These are phyloP conservation scores for Potamilus streckersoni DNA, from an alignment of 1,140 invertebrate species.

Conservation along the genomic window DNA sequence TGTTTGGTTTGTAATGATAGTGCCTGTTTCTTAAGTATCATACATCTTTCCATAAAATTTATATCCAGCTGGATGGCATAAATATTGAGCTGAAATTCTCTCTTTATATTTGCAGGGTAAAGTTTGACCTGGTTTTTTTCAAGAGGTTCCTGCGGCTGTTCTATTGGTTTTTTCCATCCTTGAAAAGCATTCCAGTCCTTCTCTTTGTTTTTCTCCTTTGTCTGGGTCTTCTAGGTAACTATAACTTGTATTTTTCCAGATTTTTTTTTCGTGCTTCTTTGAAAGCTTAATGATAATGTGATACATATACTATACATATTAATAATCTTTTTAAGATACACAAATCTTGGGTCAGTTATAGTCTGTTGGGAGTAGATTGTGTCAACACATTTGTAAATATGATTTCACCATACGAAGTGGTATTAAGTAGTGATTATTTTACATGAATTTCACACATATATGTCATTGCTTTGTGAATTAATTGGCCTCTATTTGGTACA, in stretches of 20 bases:
- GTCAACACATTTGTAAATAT: background rate
- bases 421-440: background rate
- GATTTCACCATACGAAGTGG: background rate
- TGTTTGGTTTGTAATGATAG: too few species aligned
- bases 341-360: background rate
- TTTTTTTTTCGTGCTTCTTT: background rate
- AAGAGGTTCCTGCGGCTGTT: slow-evolving; percentile 62
- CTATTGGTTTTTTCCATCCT: slow-evolving; percentile 64
- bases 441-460: too few species aligned
- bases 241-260: background rate
- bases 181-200: slow-evolving; percentile 51
- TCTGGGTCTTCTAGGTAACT: slow-evolving; percentile 64
- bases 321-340: background rate
- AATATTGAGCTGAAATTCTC: too few species aligned
- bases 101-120: slow-evolving; percentile 44
- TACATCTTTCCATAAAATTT: too few species aligned
- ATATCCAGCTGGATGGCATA: too few species aligned
- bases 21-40: too few species aligned
- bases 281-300: slow-evolving; percentile 3
- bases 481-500: too few species aligned
- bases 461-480: too few species aligned
- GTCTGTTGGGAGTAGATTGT: background rate
- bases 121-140: slow-evolving; percentile 65
- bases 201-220: slow-evolving; percentile 64
- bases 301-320: slow-evolving; percentile 7